A percentile compares a stretch with the other conserved stretches of the same genome.
phyloP scores from a whole-genome alignment of 1,140 invertebrate species.

The Cardiocondyla obscurior region DNA sequence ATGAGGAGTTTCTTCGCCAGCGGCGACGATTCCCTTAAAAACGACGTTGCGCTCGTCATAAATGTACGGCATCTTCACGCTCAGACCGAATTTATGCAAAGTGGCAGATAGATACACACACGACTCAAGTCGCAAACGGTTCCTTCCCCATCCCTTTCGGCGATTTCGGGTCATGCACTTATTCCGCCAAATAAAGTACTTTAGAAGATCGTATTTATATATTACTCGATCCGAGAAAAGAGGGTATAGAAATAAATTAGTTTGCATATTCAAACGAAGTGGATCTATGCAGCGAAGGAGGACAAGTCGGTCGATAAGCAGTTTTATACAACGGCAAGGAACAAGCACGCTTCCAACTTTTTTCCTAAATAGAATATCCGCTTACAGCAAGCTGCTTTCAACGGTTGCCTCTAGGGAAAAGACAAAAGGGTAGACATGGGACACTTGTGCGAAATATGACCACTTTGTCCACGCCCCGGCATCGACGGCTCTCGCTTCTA shows the following conservation, averaged over 20 bases:
- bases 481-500: slow-evolving; percentile 41
- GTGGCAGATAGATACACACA: slow-evolving; percentile 58
- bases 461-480: slow-evolving; percentile 44
- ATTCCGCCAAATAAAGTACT: not conserved
- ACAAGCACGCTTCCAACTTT: slow-evolving; percentile 42
- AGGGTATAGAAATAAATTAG: slow-evolving; percentile 40
- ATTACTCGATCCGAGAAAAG: not conserved
- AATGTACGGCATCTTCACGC: slow-evolving; percentile 30
- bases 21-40: slow-evolving; percentile 55
- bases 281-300: slow-evolving; percentile 3
- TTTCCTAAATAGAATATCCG: slow-evolving; percentile 75
- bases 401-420: slow-evolving; percentile 50
- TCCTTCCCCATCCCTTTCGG: slow-evolving; percentile 21
- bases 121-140: slow-evolving; percentile 12
- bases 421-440: slow-evolving; percentile 62
- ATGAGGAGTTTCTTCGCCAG: slow-evolving; percentile 12
- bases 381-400: slow-evolving; percentile 72
- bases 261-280: slow-evolving; percentile 39
- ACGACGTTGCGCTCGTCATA: slow-evolving; percentile 1
- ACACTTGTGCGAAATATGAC: slow-evolving; percentile 59
- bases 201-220: not conserved
- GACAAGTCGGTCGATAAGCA: slow-evolving; percentile 39
- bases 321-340: slow-evolving; percentile 34
- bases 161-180: not conserved
- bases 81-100: slow-evolving; percentile 66